A percentile compares a stretch with the other conserved stretches of the same genome.
These are phyloP conservation scores for Cyclargus thomasi DNA, from an alignment of 1,140 invertebrate genomes.

Conservation along the genomic window DNA sequence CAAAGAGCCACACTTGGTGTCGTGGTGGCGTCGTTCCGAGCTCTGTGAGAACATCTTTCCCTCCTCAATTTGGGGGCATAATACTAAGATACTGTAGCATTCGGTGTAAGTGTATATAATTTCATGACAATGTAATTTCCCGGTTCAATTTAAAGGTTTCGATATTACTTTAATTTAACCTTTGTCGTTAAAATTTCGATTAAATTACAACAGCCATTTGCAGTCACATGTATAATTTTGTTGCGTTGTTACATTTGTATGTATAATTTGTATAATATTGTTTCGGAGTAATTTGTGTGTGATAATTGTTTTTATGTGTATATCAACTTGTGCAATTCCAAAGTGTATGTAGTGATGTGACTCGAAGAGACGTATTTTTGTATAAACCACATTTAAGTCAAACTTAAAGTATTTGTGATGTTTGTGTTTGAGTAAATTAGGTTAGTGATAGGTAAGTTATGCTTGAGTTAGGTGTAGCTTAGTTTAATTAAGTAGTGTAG, in stretches of 20 bases:
- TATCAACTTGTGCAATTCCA: neutral
- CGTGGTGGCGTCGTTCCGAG: neutral
- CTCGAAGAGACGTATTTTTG: constrained; percentile 15
- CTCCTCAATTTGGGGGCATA: neutral
- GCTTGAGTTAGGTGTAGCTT: neutral
- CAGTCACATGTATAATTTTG: neutral
- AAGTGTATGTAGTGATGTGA: neutral
- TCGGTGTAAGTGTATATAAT: neutral
- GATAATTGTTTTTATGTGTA: neutral
- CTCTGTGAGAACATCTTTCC: neutral
- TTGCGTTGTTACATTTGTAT: neutral
- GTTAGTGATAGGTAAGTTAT: constrained; percentile 19
- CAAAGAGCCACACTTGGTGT: neutral
- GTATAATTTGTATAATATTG: constrained; percentile 1
- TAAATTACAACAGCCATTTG: neutral
- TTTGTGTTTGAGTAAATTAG: constrained; percentile 21
- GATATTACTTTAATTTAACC: neutral
- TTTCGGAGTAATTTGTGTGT: neutral
- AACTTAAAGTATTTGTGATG: constrained; percentile 15
- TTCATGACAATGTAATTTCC: neutral
- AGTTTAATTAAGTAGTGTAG: neutral
- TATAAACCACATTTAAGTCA: constrained; percentile 12
- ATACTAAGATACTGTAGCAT: neutral
- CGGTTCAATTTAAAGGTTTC: neutral
- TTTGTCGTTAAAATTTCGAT: neutral